Conservation (phyloP, 1,140 invertebrate genomes). For the Drosophila yakuba region DNA sequence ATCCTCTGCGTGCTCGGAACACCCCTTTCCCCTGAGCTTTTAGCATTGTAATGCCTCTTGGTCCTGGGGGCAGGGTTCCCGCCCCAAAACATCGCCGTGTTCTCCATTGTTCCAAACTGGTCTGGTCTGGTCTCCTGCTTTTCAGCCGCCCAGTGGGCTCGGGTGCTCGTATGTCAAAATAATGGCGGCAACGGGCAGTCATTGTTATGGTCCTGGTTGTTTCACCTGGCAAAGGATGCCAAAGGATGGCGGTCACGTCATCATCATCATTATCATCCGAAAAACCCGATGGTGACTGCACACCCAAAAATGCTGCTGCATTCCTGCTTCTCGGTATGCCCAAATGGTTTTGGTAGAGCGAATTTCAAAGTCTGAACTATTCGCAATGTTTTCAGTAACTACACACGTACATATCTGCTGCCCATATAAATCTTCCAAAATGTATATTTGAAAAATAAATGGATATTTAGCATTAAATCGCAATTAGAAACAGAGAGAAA, state of each 20-base stretch:
- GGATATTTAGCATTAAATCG: no score
- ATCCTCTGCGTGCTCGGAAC: background rate
- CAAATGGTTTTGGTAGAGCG: background rate
- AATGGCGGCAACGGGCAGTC: slow-evolving; percentile 58
- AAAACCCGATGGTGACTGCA: background rate
- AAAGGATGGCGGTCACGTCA: slow-evolving; percentile 25
- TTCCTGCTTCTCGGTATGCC: background rate
- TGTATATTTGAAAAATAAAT: no score
- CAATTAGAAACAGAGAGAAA: no score
- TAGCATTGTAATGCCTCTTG: slow-evolving; percentile 65
- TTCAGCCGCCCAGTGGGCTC: slow-evolving; percentile 26
- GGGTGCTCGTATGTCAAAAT: slow-evolving; percentile 76
- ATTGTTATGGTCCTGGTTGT: slow-evolving; percentile 57
- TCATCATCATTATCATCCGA: slow-evolving; percentile 40
- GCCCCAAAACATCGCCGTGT: slow-evolving; percentile 61
- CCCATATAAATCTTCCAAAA: no score
- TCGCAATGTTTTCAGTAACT: background rate
- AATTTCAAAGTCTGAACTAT: background rate
- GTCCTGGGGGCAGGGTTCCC: slow-evolving; percentile 26
- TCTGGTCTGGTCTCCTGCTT: background rate
- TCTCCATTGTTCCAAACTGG: slow-evolving; percentile 59
- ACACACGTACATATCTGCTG: no score
- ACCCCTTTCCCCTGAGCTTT: slow-evolving; percentile 1
- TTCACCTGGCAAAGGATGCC: slow-evolving; percentile 32
- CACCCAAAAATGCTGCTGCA: background rate